Percentiles rank a stretch among this genome's conserved stretches.
These are phyloP conservation scores for Diabrotica virgifera DNA, from an alignment of 1,140 invertebrate species.

Conservation along the genomic window DNA sequence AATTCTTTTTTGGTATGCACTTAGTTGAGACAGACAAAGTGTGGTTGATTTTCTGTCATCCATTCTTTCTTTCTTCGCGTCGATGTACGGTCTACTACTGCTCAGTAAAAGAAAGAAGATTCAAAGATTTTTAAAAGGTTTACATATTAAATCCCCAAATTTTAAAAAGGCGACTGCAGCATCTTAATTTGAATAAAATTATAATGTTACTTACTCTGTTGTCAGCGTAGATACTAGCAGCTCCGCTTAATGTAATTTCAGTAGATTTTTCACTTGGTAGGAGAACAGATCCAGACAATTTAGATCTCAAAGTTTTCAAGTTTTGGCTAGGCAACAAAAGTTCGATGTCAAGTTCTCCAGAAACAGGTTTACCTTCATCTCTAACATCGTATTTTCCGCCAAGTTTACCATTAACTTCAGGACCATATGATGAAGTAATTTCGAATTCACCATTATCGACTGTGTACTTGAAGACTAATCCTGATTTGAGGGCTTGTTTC, in stretches of 20 bases:
- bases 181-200: background rate
- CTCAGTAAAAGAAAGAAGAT: no score
- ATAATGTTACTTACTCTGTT: conserved; percentile 15
- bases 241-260: conserved; percentile 24
- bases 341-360: conserved; percentile 44
- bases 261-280: conserved; percentile 9
- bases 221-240: conserved; percentile 22
- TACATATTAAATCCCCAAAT: no score
- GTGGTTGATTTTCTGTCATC: no score
- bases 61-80: no score
- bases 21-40: no score
- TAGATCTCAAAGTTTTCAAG: conserved; percentile 51
- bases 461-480: conserved; percentile 35
- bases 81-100: no score
- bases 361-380: conserved; percentile 46
- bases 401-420: conserved; percentile 12
- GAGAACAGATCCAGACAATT: conserved; percentile 32
- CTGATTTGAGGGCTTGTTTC: conserved; percentile 42
- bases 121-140: no score
- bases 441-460: conserved; percentile 29
- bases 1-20: no score
- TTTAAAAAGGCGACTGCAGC: no score
- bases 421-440: conserved; percentile 34
- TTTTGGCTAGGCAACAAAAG: conserved; percentile 53
- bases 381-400: conserved; percentile 49